These are phyloP conservation scores for Plutella xylostella DNA, from an alignment of 2,888 invertebrate genomes.

Conservation along the genomic window DNA sequence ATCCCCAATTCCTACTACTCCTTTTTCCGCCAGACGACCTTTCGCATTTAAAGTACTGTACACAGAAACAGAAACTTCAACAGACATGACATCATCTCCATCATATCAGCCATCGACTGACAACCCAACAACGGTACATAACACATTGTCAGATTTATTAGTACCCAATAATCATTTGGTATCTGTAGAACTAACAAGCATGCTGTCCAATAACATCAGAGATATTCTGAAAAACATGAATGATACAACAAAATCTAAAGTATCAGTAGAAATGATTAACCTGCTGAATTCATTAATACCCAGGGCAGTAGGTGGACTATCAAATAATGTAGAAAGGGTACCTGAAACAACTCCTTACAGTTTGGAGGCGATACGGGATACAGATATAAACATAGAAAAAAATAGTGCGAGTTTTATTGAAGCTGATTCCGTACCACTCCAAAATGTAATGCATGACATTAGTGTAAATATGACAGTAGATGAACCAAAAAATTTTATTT, in stretches of 20 bases:
- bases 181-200: constrained; percentile 66
- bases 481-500: not conserved
- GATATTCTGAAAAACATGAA: constrained; percentile 58
- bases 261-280: constrained; percentile 63
- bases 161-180: constrained; percentile 58
- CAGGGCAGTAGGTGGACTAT: constrained; percentile 50
- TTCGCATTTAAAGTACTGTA: constrained; percentile 62
- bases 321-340: constrained; percentile 38
- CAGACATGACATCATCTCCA: constrained; percentile 51
- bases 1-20: constrained; percentile 43
- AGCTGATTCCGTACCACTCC: constrained; percentile 33
- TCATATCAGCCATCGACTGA: constrained; percentile 52
- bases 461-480: constrained; percentile 41
- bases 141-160: constrained; percentile 61
- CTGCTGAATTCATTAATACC: constrained; percentile 63
- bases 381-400: constrained; percentile 40
- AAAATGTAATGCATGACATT: constrained; percentile 33
- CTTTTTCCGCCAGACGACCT: constrained; percentile 57
- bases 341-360: constrained; percentile 61
- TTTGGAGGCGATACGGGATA: constrained; percentile 61
- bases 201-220: constrained; percentile 60
- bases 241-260: constrained; percentile 51
- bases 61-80: constrained; percentile 52
- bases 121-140: constrained; percentile 60
- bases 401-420: constrained; percentile 17